Evolutionary conservation across 1,140 invertebrate species (phyloP), one percentile per base, ranked within the genome.

Genomic region (Mamestra configurata): DNA sequence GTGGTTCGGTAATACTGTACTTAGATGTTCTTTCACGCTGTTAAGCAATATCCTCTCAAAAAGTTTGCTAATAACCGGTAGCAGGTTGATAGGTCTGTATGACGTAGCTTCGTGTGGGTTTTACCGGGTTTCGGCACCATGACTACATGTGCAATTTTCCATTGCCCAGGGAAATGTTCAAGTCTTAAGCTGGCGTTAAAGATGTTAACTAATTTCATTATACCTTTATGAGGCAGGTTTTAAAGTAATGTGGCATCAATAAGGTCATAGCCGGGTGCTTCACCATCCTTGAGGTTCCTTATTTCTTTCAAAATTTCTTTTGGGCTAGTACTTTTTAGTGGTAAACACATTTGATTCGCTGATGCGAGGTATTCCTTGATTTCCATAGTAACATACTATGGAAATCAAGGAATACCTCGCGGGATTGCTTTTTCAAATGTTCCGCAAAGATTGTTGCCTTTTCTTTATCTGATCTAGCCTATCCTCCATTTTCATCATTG

Each of bases 101-200:
- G 86, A 89, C 27, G 75, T 77, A 13, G 77, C 70, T n/a, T 85
- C 46, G 15, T 90, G 59, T 59, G 78, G 40, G 82, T 80, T 87
- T 92, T 91, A 11, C 82, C 87, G 7, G 85, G 86, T 82, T 93
- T 89, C 4, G 31, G 66, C 27, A 93, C 82, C 79, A 91, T 85
- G n/a, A 89, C 87, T 6, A 92, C 85, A 71, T 88, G 66, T 1
- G 91, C 86, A 13, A 88, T 77, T 78, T 93, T 94, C 88, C 88
- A 94, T 46, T 86, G 83, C 0, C 31, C 57, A 4, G 86, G 87
- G 35, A 86, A 79, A 61, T 83, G 81, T 10, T 27, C 3, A 5
- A 82, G 57, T 66, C 84, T 71, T 18, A 82, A 43, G 18, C 81
- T 70, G 15, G 81, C 46, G 31, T 82, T 79, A 31, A 77, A 81